Evolutionary conservation across 2,888 invertebrate species (phyloP).

Genomic region (Eulithis prunata): DNA sequence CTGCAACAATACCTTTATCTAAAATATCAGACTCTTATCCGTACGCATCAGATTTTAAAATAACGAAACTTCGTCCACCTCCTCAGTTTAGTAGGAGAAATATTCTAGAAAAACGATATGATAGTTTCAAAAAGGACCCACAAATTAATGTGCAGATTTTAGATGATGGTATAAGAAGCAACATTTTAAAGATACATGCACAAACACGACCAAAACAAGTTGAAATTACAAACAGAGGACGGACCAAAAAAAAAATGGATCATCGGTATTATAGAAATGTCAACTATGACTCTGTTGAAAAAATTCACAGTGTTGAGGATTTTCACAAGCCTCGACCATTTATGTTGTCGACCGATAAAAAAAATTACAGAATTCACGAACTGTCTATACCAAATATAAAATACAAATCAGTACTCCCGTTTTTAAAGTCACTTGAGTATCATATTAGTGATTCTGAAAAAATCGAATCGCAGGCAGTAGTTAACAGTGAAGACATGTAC

Average conservation of each 20-base stretch:
- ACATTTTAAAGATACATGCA: slow-evolving; percentile 62
- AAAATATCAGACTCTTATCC: slow-evolving; percentile 68
- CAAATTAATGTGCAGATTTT: slow-evolving; percentile 71
- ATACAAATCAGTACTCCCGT: slow-evolving; percentile 62
- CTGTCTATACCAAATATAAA: slow-evolving; percentile 50
- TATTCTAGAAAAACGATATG: slow-evolving; percentile 53
- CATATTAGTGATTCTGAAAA: slow-evolving; percentile 50
- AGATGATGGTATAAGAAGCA: slow-evolving; percentile 60
- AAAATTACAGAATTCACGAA: slow-evolving; percentile 40
- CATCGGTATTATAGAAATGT: slow-evolving; percentile 58
- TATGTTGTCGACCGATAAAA: slow-evolving; percentile 31
- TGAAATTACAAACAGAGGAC: slow-evolving; percentile 64
- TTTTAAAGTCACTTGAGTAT: slow-evolving; percentile 68
- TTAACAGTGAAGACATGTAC: slow-evolving; percentile 54
- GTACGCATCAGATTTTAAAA: slow-evolving; percentile 66
- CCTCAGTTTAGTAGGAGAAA: slow-evolving; percentile 59
- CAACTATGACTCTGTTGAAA: slow-evolving; percentile 44
- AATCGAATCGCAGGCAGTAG: slow-evolving; percentile 35
- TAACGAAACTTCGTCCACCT: slow-evolving; percentile 58
- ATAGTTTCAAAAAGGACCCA: slow-evolving; percentile 57
- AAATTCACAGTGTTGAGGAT: slow-evolving; percentile 40
- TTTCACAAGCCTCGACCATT: slow-evolving; percentile 45
- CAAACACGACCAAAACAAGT: slow-evolving; percentile 58
- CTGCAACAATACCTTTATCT: slow-evolving; percentile 61
- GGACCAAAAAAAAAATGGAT: slow-evolving; percentile 45